Evolutionary conservation across 2,888 invertebrate species (phyloP).

Genomic region (Chymomyza caudatula): DNA sequence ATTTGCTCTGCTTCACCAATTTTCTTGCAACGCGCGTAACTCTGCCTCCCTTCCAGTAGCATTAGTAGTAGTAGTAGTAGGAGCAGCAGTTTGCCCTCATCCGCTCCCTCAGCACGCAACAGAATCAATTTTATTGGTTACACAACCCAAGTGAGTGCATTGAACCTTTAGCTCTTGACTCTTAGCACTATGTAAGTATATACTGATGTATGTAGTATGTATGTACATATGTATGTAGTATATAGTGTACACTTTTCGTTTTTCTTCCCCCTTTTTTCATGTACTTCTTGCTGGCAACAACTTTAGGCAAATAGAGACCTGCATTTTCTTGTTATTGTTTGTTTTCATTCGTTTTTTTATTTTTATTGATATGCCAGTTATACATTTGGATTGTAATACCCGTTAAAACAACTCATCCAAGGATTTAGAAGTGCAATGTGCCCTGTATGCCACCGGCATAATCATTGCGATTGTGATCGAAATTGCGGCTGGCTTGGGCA

Average conservation of each 20-base stretch:
- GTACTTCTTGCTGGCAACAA: slow-evolving; percentile 33
- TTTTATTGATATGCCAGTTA: not conserved
- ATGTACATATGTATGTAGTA: not conserved
- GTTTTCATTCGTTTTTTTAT: not conserved
- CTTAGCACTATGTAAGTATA: slow-evolving; percentile 44
- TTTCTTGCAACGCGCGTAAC: not conserved
- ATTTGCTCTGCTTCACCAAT: not conserved
- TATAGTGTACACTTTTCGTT: not conserved
- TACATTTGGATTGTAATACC: not conserved
- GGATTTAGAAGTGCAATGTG: slow-evolving; percentile 9
- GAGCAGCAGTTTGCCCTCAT: not conserved
- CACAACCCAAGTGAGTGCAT: slow-evolving; percentile 57
- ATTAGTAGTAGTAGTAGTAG: not conserved
- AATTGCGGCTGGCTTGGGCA: slow-evolving; percentile 56
- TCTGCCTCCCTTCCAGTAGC: not conserved
- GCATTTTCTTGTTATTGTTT: slow-evolving; percentile 30
- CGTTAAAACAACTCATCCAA: not conserved
- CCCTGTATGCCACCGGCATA: slow-evolving; percentile 50
- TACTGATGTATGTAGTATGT: not conserved
- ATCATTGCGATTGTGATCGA: slow-evolving; percentile 52
- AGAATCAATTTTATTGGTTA: slow-evolving; percentile 68
- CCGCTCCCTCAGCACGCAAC: slow-evolving; percentile 32
- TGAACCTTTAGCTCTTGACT: slow-evolving; percentile 58
- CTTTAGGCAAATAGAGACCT: slow-evolving; percentile 29
- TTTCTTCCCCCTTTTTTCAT: slow-evolving; percentile 8